Evolutionary conservation across 2,113 vertebrate species (phyloP).

Genomic region (Nothoprocta pentlandii): DNA sequence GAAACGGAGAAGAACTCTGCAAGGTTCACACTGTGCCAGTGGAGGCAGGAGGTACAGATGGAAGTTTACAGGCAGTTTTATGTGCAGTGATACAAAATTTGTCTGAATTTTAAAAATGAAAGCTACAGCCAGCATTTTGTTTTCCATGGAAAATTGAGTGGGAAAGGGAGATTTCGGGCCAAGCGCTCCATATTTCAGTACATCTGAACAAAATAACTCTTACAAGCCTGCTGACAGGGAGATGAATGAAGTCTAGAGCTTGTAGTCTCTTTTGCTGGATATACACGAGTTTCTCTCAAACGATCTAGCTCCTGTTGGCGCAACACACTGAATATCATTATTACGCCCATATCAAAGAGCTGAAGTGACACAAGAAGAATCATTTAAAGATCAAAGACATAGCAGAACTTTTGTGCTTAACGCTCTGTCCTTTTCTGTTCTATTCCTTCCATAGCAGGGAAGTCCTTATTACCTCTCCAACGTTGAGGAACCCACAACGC

Average conservation of each 20-base stretch:
- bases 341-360: neutral
- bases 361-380: neutral
- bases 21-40: conserved; percentile 22
- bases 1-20: conserved; percentile 24
- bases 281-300: neutral
- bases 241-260: conserved; percentile 33
- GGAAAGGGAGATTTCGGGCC: conserved; percentile 13
- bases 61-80: conserved; percentile 54
- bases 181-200: neutral
- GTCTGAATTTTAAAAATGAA: conserved; percentile 12
- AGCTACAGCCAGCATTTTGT: conserved; percentile 5
- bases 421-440: neutral
- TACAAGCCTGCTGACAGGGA: neutral
- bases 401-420: conserved; percentile 9
- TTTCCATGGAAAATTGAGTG: conserved; percentile 1
- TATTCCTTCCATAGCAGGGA: neutral
- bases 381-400: neutral
- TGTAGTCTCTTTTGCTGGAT: neutral
- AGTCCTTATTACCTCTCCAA: neutral
- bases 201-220: neutral
- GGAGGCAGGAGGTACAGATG: conserved; percentile 57
- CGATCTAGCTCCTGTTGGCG: neutral
- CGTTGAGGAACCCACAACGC: neutral
- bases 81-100: conserved; percentile 23
- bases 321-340: neutral